A percentile compares a stretch with the other conserved stretches of the same genome.
phyloP scores from a whole-genome alignment of 2,797 vertebrate genomes.

The Eulemur mongoz region DNA sequence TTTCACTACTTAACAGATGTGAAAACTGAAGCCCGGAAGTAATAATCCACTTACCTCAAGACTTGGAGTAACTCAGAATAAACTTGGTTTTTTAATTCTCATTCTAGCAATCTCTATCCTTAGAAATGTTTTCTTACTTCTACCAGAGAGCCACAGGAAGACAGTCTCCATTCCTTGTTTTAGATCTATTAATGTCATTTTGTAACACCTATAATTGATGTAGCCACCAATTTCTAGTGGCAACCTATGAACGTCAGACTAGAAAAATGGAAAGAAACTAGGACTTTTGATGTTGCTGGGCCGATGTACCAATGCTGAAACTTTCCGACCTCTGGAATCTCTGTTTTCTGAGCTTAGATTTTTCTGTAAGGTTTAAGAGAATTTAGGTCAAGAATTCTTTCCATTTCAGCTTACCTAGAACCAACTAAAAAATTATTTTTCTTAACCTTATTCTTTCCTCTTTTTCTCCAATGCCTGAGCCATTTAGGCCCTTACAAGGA shows the following conservation, averaged over 20 bases:
- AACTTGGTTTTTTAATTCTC: constrained; percentile 45
- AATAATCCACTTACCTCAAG: not conserved
- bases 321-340: not conserved
- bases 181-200: not conserved
- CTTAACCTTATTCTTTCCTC: not conserved
- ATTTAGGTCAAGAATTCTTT: not conserved
- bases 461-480: not conserved
- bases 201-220: not conserved
- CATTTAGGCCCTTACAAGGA: not conserved
- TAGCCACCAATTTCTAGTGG: not conserved
- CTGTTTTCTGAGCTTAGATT: not conserved
- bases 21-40: not conserved
- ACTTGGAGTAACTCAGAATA: not conserved
- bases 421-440: not conserved
- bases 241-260: not conserved
- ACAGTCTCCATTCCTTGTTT: not conserved
- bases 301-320: not conserved
- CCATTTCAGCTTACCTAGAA: not conserved
- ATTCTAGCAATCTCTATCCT: not conserved
- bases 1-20: not conserved
- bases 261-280: not conserved
- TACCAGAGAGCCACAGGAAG: not conserved
- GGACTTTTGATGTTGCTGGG: not conserved
- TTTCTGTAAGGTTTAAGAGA: not conserved
- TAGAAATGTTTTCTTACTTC: not conserved